Base-by-base conservation (phyloP, 2,113 vertebrate species). In the Engraulis encrasicolus region DNA sequence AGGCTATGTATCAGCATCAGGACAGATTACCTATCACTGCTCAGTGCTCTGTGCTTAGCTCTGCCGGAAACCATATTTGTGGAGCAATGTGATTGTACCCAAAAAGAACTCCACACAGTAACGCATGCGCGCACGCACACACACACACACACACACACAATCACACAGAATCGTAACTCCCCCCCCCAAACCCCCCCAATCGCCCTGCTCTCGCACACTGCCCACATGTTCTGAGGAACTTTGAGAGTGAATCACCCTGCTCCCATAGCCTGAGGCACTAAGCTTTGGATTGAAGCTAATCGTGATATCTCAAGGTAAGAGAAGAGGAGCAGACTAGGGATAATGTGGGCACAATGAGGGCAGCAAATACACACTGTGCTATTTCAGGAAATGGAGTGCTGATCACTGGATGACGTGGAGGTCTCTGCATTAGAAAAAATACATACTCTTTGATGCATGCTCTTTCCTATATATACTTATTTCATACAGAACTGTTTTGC, bases 371-470 rank as follows among this genome's bases (percentile, higher is more conserved):
- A 88, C 84, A 88, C 83, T 85, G 84, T 84, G 83, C 90, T 91
- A 92, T 92, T 91, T 87, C 90, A 80, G 81, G 90, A 92, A 86
- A 86, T 92, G 66, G 66, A 86, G 85, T 92, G 66, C 27, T 34
- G 17, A 74, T 74, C 23, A 74, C 50, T n/a, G 52, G 81, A 77
- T 89, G 91, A 90, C 82, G 84, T 86, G 82, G 77, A 78, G 66
- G 54, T 78, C 18, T 31, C 11, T 31, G 66, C 66, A 34, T 34
- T 11, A 31, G 66, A 74, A 74, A 9, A 45, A 45, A 45, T n/a
- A n/a, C n/a, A 45, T 45, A 45, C n/a, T n/a, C n/a, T n/a, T n/a
- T n/a, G 40, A 45, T 45, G 40, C n/a, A n/a, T 45, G 40, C 40
- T 45, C 40, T 45, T 45, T n/a, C n/a, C n/a, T n/a, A n/a, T 9